Conservation (phyloP, 2,113 vertebrate species). For the Leuciscus idus region DNA sequence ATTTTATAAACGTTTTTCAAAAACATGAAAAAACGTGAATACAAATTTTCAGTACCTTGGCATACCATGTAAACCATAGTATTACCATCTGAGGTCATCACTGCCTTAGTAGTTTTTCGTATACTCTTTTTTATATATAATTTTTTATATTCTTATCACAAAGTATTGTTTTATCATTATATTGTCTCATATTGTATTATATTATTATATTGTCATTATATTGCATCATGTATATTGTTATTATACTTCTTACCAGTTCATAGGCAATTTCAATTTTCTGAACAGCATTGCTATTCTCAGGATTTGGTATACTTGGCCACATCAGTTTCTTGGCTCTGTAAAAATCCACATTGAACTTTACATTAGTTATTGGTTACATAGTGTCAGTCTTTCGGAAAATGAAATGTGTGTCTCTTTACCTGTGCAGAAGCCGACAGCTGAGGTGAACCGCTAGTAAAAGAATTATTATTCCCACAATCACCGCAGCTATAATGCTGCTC, state of each 20-base stretch:
- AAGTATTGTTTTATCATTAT: neutral
- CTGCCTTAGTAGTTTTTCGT: neutral
- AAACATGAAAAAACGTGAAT: too few species aligned
- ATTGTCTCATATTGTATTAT: neutral
- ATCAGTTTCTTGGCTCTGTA: slow-evolving; percentile 69
- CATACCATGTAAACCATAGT: neutral
- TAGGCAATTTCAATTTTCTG: slow-evolving; percentile 70
- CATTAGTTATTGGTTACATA: neutral
- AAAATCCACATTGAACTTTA: slow-evolving; percentile 28
- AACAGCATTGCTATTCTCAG: slow-evolving; percentile 76
- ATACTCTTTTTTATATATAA: neutral
- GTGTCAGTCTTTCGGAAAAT: neutral
- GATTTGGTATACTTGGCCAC: slow-evolving; percentile 81
- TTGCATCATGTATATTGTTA: too few species aligned
- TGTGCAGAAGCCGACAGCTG: slow-evolving; percentile 60
- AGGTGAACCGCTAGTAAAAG: slow-evolving; percentile 55
- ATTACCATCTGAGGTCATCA: neutral
- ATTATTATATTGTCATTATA: too few species aligned
- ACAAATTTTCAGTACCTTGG: neutral
- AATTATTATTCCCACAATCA: slow-evolving; percentile 27
- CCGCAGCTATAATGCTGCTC: slow-evolving; percentile 9
- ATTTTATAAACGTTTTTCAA: too few species aligned
- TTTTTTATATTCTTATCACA: neutral
- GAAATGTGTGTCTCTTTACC: slow-evolving; percentile 57
- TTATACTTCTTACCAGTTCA: slow-evolving; percentile 58